Base-by-base conservation (phyloP, 2,113 vertebrate genomes). In the Dicerorhinus sumatrensis region DNA sequence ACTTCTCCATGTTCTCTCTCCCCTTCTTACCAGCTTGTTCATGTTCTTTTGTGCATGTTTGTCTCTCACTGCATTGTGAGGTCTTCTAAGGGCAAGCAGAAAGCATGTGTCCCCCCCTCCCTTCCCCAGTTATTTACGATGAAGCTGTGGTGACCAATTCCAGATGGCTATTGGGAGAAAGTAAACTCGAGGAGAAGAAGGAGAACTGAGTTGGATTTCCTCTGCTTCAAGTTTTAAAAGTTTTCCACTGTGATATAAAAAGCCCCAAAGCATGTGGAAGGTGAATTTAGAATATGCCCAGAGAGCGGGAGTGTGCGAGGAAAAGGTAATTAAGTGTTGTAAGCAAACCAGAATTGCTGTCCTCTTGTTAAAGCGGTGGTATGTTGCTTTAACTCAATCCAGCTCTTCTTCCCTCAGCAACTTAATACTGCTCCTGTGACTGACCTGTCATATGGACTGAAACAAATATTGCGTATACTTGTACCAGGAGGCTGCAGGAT, bases 151-250 rank as follows among this genome's bases (percentile, higher is more conserved):
- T 67, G 77, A 85, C 84, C 36, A 17, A 5, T 81, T 94, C 93
- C 88, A 95, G 77, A 77, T 89, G 85, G 77, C 72, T 72, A 17
- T 9, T 70, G 60, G 72, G 85, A 96, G 81, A 92, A 88, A 93
- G 56, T 60, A 39, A 81, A 82, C 75, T 77, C 54, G 84, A 76
- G 31, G 80, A 51, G 91, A 51, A 51, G 91, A 51, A 72, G 73
- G 25, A 84, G 60, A 65, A 80, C 63, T 39, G 65, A 39, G 14
- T 87, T 96, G 58, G 62, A 79, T 96, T 96, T 96, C 75, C 81
- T 91, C 67, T 39, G 89, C 83, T 94, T 90, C 33, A n/a, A 31
- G 39, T 94, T 96, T 89, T 72, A 56, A 93, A 72, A 88, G 65
- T 84, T 97, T 79, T 69, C 77, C 54, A 7, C 89, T 87, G 48